Evolutionary conservation across 2,797 vertebrate species (phyloP).

Genomic region (Danio aesculapii): DNA sequence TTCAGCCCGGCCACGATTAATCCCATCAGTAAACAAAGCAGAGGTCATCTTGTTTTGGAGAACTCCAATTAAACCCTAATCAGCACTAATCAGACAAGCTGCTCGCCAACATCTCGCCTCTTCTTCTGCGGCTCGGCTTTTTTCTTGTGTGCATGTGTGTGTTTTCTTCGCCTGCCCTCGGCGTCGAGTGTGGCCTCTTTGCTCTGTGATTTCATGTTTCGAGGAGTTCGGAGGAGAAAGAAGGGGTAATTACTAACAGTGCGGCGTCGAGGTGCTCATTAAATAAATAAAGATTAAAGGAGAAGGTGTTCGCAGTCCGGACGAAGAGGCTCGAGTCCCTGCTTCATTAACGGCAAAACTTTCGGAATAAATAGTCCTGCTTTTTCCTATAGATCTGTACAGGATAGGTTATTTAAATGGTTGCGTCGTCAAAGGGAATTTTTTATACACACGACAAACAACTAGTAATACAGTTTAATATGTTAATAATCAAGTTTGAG

Average conservation of each 20-base stretch:
- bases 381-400: not conserved
- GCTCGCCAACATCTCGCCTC: constrained; percentile 75
- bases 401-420: not conserved
- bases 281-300: constrained; percentile 54
- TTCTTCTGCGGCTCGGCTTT: not conserved
- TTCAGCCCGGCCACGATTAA: constrained; percentile 79
- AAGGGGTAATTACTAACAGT: constrained; percentile 54
- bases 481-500: too few species aligned
- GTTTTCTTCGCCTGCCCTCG: constrained; percentile 66
- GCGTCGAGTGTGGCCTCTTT: constrained; percentile 64
- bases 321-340: constrained; percentile 31
- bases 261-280: constrained; percentile 40
- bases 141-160: not conserved
- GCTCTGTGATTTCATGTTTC: constrained; percentile 74
- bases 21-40: constrained; percentile 86
- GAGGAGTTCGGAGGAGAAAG: constrained; percentile 64
- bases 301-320: constrained; percentile 45
- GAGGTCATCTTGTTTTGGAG: constrained; percentile 85
- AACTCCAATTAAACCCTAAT: constrained; percentile 85
- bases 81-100: constrained; percentile 82
- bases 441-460: not conserved
- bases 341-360: constrained; percentile 29
- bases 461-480: not conserved
- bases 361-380: constrained; percentile 18
- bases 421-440: not conserved